Conservation (phyloP, 2,113 vertebrate genomes). For the Xenopus laevis region DNA sequence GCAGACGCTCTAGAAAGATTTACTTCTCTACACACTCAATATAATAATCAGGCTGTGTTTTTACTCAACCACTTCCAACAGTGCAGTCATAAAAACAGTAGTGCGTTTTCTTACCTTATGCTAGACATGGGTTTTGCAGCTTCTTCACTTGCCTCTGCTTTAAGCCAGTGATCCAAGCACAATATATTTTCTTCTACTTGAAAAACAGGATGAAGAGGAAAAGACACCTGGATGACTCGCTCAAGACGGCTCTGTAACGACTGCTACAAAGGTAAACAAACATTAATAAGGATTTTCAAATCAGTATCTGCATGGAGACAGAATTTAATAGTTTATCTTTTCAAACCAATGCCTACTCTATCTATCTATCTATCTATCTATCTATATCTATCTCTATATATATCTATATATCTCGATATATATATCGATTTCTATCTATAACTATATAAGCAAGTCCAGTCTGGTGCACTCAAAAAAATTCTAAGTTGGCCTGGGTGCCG, state of each 20-base stretch:
- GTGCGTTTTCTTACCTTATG: conserved; percentile 64
- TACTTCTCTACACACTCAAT: neutral
- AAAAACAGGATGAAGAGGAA: conserved; percentile 67
- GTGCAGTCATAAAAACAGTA: too few species aligned
- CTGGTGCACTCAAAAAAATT: too few species aligned
- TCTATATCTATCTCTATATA: too few species aligned
- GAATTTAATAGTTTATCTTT: too few species aligned
- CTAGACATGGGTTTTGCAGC: conserved; percentile 54
- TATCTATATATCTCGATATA: too few species aligned
- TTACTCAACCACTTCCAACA: neutral
- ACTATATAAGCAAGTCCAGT: too few species aligned
- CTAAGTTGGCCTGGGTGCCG: too few species aligned
- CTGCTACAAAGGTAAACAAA: conserved; percentile 56
- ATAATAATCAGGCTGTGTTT: neutral
- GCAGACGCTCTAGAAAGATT: neutral
- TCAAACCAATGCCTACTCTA: too few species aligned
- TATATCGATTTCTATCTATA: too few species aligned
- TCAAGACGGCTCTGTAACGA: conserved; percentile 74
- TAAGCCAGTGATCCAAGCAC: conserved; percentile 73
- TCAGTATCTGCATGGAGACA: neutral
- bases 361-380: too few species aligned
- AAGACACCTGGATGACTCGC: conserved; percentile 78
- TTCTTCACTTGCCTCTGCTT: conserved; percentile 57
- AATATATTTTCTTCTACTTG: conserved; percentile 65
- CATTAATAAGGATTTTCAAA: neutral